phyloP scores from a whole-genome alignment of 1,140 invertebrate species.

The Choristoneura fumiferana region DNA sequence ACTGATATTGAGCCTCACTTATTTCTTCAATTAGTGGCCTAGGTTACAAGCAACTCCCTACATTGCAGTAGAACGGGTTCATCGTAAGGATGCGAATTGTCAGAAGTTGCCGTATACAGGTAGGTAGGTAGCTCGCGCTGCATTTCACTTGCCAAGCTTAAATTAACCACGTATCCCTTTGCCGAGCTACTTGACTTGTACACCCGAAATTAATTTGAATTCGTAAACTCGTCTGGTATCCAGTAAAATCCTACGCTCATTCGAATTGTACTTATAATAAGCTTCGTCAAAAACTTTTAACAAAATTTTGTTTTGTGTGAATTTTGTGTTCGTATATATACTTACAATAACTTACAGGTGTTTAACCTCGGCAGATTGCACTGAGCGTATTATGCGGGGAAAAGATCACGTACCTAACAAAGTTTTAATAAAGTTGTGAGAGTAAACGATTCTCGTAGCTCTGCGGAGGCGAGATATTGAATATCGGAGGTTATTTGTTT shows the following conservation, averaged over 20 bases:
- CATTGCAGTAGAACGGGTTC: no score
- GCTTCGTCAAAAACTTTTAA: neutral
- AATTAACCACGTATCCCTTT: constrained; percentile 31
- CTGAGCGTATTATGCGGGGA: constrained; percentile 13
- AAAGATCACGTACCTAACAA: constrained; percentile 33
- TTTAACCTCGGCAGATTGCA: neutral
- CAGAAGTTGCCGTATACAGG: no score
- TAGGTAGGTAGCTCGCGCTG: neutral
- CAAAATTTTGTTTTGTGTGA: neutral
- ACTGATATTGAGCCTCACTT: no score
- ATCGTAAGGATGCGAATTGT: no score
- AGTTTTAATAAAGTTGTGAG: constrained; percentile 45
- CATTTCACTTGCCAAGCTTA: constrained; percentile 3
- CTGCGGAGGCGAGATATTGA: constrained; percentile 10
- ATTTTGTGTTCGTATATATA: neutral
- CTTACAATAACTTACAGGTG: neutral
- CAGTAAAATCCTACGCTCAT: constrained; percentile 1
- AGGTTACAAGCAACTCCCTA: no score
- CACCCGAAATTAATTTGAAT: constrained; percentile 21
- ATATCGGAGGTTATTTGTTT: constrained; percentile 22
- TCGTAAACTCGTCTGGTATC: constrained; percentile 3
- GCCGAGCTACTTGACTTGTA: constrained; percentile 11
- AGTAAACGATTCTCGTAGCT: constrained; percentile 20
- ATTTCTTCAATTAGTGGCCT: no score
- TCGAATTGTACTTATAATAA: constrained; percentile 9